Evolutionary conservation across 2,888 invertebrate genomes (phyloP), one percentile per base, ranked within the genome.

Genomic region (Melinopterus prodromus): DNA sequence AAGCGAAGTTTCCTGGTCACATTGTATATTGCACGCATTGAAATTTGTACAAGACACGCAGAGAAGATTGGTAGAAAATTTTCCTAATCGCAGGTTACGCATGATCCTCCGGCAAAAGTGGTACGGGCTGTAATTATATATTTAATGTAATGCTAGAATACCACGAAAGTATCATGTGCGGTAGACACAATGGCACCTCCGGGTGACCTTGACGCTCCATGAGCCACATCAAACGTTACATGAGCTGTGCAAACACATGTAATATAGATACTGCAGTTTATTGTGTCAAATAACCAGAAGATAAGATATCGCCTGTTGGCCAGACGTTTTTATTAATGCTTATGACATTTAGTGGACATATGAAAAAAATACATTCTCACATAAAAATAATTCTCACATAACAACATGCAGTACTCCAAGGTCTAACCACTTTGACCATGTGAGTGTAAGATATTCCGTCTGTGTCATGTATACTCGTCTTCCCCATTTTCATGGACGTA

Each of bases 201-300:
- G 9, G 53, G 53, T 53, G 53, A 53, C 53, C 53, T 53, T 53
- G 9, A 12, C 9, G 53, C 53, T 53, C 53, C 53, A 53, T 53
- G 53, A 53, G 53, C 53, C 53, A 53, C 12, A 53, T 0, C 53
- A 53, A 53, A 53, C 53, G 53, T 12, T 53, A 53, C 53, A 53
- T 53, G 53, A 53, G 53, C 53, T 53, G 1, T 53, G 12, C 53
- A 53, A 53, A 53, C 53, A 53, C 12, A 53, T 53, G 53, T 53
- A 53, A 53, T 53, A 53, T 53, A 53, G 53, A 53, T 53, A 53
- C 53, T 53, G 53, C 53, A 53, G 53, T 53, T 53, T 53, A 53
- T 12, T 53, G 53, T 53, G 53, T 53, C 53, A 53, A 53, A 53
- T 53, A 53, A 53, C 53, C 53, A 12, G 12, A 7, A 53, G 53